Evolutionary conservation across 2,888 invertebrate species (phyloP), one percentile per base, ranked within the genome.

Genomic region (Acleris literana): DNA sequence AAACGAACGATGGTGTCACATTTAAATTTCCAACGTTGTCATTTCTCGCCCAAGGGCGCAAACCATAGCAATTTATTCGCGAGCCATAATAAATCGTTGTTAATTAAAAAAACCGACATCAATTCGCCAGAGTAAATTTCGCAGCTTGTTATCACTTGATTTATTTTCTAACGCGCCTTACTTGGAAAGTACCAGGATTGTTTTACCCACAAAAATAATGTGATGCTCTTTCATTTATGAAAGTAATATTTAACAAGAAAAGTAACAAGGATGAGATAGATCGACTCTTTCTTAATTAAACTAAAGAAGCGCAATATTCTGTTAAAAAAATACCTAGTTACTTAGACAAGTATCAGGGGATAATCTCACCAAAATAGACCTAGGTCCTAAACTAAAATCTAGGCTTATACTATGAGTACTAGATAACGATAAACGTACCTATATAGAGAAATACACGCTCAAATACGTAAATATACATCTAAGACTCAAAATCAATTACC

Each of bases 41-140:
- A 46, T 46, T 46, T 46, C n/a, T n/a, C 46, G 39, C 48, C 17
- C 54, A 17, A 63, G 33, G 44, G 48, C 46, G 55, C 18, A 46
- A n/a, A 54, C 25, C 48, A 58, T 17, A 11, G 54, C 52, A 65
- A 64, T 68, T 64, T 63, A 55, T 68, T 39, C 29, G 17, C 22
- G 11, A 29, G 60, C 61, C 56, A 56, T 59, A 60, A 71, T 68
- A 71, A 70, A 71, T 68, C 60, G 63, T 44, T 46, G 70, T 69
- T 71, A 63, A 63, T 68, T 63, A 72, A 78, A 74, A 76, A 77
- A 77, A 72, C 69, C 66, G 71, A 78, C 82, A 76, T 74, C 76
- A 78, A 82, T 81, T 61, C 78, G 77, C 70, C 71, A 39, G 68
- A 70, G 70, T 39, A 64, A 64, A 64, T 68, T 59, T 49, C 33